Evolutionary conservation across 2,888 invertebrate species (phyloP).

Genomic region (Rambutsinella grinnellia): DNA sequence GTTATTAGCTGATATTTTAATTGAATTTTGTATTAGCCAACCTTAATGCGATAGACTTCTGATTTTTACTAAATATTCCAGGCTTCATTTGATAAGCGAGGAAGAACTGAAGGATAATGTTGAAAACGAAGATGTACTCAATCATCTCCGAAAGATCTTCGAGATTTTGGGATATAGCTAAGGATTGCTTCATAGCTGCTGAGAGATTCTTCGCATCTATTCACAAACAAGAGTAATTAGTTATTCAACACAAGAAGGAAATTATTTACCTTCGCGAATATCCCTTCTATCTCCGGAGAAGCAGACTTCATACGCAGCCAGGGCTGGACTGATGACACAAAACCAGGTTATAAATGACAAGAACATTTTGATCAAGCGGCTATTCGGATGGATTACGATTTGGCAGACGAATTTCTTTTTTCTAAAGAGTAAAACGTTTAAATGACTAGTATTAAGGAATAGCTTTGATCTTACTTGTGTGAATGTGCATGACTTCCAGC

Average conservation of each 20-base stretch:
- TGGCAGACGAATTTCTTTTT: background rate
- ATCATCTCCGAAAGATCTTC: slow-evolving; percentile 19
- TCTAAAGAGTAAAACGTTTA: too few relatives aligned
- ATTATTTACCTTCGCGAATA: background rate
- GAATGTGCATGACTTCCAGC: too few relatives aligned
- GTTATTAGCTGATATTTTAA: background rate
- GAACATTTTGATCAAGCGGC: slow-evolving; percentile 39
- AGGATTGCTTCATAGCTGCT: background rate
- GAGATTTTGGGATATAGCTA: background rate
- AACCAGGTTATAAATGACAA: slow-evolving; percentile 15
- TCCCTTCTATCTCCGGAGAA: slow-evolving; percentile 41
- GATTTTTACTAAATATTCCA: slow-evolving; percentile 53
- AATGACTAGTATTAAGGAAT: background rate
- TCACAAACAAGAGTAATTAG: background rate
- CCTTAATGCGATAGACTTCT: slow-evolving; percentile 35
- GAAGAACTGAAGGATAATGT: slow-evolving; percentile 50
- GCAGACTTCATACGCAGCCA: slow-evolving; percentile 55
- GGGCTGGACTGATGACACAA: slow-evolving; percentile 52
- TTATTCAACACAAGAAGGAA: background rate
- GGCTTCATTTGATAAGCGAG: slow-evolving; percentile 45
- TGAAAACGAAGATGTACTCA: slow-evolving; percentile 44
- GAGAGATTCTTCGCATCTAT: too few relatives aligned
- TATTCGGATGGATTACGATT: slow-evolving; percentile 62
- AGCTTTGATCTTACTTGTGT: too few relatives aligned
- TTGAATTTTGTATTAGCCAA: slow-evolving; percentile 16